Conservation (phyloP, 2,113 vertebrate genomes). For the Vicugna pacos region DNA sequence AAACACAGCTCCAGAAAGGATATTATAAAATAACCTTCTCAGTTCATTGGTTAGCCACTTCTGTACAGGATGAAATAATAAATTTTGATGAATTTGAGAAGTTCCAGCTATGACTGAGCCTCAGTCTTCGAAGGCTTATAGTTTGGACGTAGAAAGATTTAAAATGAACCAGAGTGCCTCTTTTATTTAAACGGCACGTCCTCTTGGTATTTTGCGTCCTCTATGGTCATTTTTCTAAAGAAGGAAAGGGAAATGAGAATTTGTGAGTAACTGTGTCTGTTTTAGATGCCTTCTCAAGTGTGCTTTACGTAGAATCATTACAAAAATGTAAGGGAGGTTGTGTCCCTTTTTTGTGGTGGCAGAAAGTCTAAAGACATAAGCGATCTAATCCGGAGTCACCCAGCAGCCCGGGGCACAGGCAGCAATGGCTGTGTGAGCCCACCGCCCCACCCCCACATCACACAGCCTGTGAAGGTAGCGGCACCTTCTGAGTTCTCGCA, state of each 20-base stretch:
- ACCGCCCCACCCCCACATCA: not conserved
- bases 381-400: not conserved
- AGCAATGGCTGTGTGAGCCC: not conserved
- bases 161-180: not conserved
- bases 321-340: not conserved
- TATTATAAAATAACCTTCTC: not conserved
- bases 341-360: not conserved
- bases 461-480: not conserved
- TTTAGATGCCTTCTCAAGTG: not conserved
- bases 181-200: conserved; percentile 4
- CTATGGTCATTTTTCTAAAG: not conserved
- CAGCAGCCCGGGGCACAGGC: not conserved
- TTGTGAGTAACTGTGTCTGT: not conserved
- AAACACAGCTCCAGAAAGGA: not conserved
- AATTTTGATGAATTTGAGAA: conserved; percentile 35
- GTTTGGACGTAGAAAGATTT: conserved; percentile 7
- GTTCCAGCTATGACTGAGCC: not conserved
- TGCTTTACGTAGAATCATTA: not conserved
- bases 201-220: not conserved
- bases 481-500: not conserved
- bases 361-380: conserved; percentile 1
- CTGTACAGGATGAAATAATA: not conserved
- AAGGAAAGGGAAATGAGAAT: not conserved
- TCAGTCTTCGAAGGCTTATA: not conserved
- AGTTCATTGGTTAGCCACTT: conserved; percentile 39